Evolutionary conservation across 2,888 invertebrate genomes (phyloP), one percentile per base, ranked within the genome.

Genomic region (Thumatha senex): DNA sequence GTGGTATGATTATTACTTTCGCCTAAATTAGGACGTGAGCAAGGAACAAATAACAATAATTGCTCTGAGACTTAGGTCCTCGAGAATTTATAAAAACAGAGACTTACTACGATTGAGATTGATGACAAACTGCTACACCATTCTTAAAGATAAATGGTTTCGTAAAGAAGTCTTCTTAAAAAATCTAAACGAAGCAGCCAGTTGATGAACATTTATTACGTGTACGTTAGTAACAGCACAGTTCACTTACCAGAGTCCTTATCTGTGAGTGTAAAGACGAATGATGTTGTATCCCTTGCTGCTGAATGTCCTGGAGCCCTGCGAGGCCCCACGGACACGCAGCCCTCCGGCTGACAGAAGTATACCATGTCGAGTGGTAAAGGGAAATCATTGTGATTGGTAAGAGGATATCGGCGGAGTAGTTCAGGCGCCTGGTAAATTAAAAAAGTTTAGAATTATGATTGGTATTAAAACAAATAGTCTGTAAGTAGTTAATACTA

Each of bases 331-430:
- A 98, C 96, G 57, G 96, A 96, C 59, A 96, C 96, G 84, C 99
- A 99, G 48, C 99, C 99, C 89, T 99, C 99, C 1, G 99, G 99
- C 86, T 99, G 99, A 80, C 99, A 99, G 92, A 99, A 99, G 89
- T 98, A 99, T 24, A 99, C 98, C 95, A 99, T 99, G 86, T 99
- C 99, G 77, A 98, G 93, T 0, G 99, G 99, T 72, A 99, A 92
- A 0, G 98, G 97, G 84, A 99, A 99, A 89, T 99, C 99, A 80
- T 96, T 95, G 90, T 99, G 99, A 88, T 99, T 98, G 69, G 97
- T 96, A 18, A 97, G 93, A 1, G 99, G 99, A 84, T 98, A 99
- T n/a, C 98, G 95, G 14, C 99, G 95, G 48, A 99, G 92, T 47
- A 99, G 92, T 86, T 99, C 98, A 11, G 99, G 99, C 10, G 97